Percentiles rank a stretch among this genome's conserved stretches.
Conservation (phyloP, 2,888 invertebrate species). For the Xestia xanthographa region DNA sequence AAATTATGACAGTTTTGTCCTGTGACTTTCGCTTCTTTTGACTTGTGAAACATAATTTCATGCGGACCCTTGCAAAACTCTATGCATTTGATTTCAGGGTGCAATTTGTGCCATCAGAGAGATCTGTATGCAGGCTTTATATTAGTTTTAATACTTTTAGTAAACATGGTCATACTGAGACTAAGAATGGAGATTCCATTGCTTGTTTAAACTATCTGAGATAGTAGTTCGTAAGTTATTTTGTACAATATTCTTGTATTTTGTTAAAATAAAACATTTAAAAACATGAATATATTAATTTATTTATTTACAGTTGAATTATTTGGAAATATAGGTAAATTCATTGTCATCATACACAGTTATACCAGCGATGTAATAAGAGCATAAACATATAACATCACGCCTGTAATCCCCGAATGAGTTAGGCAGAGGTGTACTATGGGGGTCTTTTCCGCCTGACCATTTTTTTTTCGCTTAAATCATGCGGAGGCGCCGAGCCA, state of each 20-base stretch:
- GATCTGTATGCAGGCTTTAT: conserved; percentile 72
- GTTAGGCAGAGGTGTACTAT: no score
- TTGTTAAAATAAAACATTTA: conserved; percentile 71
- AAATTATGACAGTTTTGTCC: neutral
- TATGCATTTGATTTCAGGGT: conserved; percentile 69
- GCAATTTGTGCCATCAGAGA: conserved; percentile 74
- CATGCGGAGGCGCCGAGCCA: no score
- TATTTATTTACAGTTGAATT: conserved; percentile 48
- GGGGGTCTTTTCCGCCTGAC: no score
- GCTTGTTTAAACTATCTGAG: conserved; percentile 70
- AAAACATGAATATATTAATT: conserved; percentile 63
- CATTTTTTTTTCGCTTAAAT: no score
- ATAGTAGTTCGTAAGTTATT: conserved; percentile 75
- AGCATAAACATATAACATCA: no score
- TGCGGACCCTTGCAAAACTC: conserved; percentile 26
- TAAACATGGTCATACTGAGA: conserved; percentile 44
- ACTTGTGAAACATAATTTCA: neutral
- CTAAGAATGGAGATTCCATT: conserved; percentile 52
- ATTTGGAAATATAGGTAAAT: conserved; percentile 21
- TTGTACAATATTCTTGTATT: conserved; percentile 75
- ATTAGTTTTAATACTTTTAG: conserved; percentile 48
- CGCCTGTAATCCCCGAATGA: no score
- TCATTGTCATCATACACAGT: neutral
- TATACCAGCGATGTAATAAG: neutral
- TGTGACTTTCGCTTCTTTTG: neutral